Conservation (phyloP, 1,140 invertebrate genomes). For the Sycophaga agraensis region DNA sequence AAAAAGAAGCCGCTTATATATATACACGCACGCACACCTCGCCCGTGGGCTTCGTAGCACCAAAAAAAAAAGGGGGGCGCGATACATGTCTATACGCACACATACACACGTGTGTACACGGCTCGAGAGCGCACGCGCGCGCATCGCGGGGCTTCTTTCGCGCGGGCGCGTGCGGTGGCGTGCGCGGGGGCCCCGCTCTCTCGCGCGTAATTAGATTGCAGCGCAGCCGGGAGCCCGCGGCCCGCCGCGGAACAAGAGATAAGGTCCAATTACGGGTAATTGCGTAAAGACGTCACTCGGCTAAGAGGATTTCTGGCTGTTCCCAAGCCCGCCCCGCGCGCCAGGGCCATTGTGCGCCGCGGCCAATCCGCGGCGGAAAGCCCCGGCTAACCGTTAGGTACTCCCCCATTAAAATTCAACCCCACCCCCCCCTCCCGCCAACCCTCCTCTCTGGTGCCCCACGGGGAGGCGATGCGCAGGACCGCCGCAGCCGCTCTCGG, state of each 20-base stretch:
- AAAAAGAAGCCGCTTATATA: too few relatives aligned
- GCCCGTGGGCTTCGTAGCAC: too few relatives aligned
- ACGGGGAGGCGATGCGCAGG: background rate
- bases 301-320: conserved; percentile 55
- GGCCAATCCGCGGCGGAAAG: conserved; percentile 47
- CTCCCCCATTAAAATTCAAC: conserved; percentile 42
- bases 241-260: conserved; percentile 11
- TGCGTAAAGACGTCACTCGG: conserved; percentile 58
- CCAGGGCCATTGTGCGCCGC: conserved; percentile 32
- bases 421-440: too few relatives aligned
- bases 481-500: background rate
- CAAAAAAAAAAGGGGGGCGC: too few relatives aligned
- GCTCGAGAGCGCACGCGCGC: too few relatives aligned
- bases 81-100: too few relatives aligned
- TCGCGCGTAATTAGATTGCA: conserved; percentile 17
- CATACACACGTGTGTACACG: too few relatives aligned
- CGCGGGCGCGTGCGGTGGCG: too few relatives aligned
- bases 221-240: background rate
- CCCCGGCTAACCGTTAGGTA: conserved; percentile 45
- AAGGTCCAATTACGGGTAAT: conserved; percentile 56
- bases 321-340: conserved; percentile 47
- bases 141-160: background rate
- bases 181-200: conserved; percentile 19
- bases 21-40: too few relatives aligned
- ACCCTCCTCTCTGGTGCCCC: too few relatives aligned